Conservation (phyloP, 2,797 vertebrate species). For the Myiothlypis chrysogaster region DNA sequence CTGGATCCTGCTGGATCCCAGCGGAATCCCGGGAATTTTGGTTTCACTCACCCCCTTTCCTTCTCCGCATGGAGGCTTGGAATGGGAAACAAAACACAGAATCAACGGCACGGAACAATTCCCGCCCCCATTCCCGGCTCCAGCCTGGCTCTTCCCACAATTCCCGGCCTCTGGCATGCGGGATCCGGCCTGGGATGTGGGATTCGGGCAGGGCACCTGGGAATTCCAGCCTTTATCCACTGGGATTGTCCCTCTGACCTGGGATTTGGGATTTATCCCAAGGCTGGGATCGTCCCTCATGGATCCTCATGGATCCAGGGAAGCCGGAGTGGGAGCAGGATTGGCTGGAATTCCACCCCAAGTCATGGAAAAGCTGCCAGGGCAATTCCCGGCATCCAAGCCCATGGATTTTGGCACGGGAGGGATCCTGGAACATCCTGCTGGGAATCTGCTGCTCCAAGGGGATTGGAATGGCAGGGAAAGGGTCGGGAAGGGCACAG, state of each 20-base stretch:
- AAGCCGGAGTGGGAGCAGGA: rapidly evolving
- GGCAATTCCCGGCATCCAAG: not conserved
- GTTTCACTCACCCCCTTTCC: conserved; percentile 94
- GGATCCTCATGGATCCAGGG: not conserved
- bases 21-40: not conserved
- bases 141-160: not conserved
- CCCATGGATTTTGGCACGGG: rapidly evolving
- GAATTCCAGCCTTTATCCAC: not conserved
- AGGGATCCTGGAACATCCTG: not conserved
- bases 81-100: conserved; percentile 77
- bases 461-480: not conserved
- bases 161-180: not conserved
- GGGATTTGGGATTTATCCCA: not conserved
- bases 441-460: not conserved
- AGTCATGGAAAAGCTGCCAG: not conserved
- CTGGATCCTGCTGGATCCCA: not conserved
- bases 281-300: not conserved
- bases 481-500: not conserved
- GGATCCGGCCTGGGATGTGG: not conserved
- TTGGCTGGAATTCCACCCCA: not conserved
- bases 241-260: rapidly evolving
- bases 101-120: conserved; percentile 50
- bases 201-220: not conserved
- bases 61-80: conserved; percentile 96
- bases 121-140: not conserved